phyloP scores from a whole-genome alignment of 2,888 invertebrate species.

The Plebejus argus region DNA sequence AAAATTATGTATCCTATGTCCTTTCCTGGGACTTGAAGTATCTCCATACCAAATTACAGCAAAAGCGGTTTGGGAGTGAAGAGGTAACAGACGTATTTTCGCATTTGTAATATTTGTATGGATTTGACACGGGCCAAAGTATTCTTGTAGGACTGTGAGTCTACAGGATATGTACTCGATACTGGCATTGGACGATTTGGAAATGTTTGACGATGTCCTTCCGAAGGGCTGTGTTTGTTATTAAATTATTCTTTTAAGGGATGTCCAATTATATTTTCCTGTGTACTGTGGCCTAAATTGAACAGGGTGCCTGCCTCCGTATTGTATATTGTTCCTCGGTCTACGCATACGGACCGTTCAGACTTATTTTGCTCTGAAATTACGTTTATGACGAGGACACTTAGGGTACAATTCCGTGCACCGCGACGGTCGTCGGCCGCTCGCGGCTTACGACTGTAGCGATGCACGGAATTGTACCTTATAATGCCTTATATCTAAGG shows the following conservation, averaged over 20 bases:
- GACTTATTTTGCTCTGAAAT: background rate
- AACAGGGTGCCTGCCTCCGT: slow-evolving; percentile 46
- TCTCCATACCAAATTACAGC: no score
- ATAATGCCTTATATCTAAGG: no score
- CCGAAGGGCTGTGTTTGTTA: slow-evolving; percentile 47
- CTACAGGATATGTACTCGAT: background rate
- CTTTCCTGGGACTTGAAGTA: no score
- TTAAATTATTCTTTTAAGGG: slow-evolving; percentile 34
- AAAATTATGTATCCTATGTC: no score
- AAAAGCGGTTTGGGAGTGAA: no score
- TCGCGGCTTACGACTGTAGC: no score
- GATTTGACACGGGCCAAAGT: background rate
- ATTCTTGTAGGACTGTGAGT: no score
- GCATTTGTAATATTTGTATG: no score
- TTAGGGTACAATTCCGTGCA: no score
- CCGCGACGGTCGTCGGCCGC: no score
- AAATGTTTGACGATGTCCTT: slow-evolving; percentile 42
- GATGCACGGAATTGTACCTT: no score
- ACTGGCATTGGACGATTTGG: slow-evolving; percentile 4
- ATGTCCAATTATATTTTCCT: slow-evolving; percentile 35
- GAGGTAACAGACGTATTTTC: no score
- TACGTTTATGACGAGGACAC: background rate
- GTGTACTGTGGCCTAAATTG: slow-evolving; percentile 48
- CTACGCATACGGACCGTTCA: background rate
- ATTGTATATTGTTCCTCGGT: slow-evolving; percentile 14